phyloP scores from a whole-genome alignment of 2,888 invertebrate genomes.

The Loripinus fragilis region DNA sequence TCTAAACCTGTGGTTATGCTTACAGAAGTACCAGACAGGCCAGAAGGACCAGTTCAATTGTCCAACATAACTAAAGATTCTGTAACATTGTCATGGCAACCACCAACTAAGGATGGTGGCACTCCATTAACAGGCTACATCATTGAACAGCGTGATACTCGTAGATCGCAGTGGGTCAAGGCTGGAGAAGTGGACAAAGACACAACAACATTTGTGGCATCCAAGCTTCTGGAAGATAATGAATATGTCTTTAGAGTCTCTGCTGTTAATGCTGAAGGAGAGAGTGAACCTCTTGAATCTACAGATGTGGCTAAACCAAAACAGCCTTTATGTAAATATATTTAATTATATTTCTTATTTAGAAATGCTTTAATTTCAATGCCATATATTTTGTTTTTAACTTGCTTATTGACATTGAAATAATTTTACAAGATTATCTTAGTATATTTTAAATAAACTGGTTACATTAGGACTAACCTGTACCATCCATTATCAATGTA shows the following conservation, averaged over 20 bases:
- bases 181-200: constrained; percentile 66
- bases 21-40: constrained; percentile 78
- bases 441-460: too few relatives aligned
- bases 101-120: constrained; percentile 81
- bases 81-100: constrained; percentile 79
- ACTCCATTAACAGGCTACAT: constrained; percentile 75
- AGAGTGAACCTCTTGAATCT: constrained; percentile 69
- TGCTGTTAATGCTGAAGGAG: constrained; percentile 80
- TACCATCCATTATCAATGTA: too few relatives aligned
- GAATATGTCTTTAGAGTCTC: constrained; percentile 79
- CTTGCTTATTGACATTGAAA: too few relatives aligned
- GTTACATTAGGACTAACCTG: too few relatives aligned
- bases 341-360: too few relatives aligned
- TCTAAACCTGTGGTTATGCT: too few relatives aligned
- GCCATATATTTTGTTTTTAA: too few relatives aligned
- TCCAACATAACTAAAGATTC: constrained; percentile 72
- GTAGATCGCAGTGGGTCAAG: constrained; percentile 92
- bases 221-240: constrained; percentile 87
- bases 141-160: constrained; percentile 89
- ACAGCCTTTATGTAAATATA: constrained; percentile 87
- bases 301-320: constrained; percentile 69
- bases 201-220: constrained; percentile 68
- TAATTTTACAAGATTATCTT: too few relatives aligned
- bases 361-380: too few relatives aligned
- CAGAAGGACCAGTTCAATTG: constrained; percentile 73